Base-by-base conservation (phyloP, 2,888 invertebrate species). In the Oxytorus armatus region DNA sequence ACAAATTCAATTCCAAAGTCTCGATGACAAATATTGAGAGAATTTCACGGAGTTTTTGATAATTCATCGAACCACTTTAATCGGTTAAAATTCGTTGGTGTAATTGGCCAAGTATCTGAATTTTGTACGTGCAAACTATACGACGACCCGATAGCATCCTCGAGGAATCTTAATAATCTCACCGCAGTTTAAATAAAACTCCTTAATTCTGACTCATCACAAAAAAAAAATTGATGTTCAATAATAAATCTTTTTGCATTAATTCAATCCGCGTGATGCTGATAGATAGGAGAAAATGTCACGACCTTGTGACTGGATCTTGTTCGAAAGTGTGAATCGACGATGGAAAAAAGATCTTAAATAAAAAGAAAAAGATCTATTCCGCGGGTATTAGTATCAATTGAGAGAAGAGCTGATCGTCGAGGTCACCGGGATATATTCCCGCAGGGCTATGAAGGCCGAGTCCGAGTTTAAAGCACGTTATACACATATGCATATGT, bases 401-500 rank as follows among this genome's bases (percentile, higher is more conserved):
- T 79, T 57, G 75, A 66, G 75, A 73, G 66, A 77, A 59, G 66
- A 77, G 72, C 66, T 42, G 77, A 77, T 77, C 72, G 59, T 33
- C 72, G 77, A 72, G 77, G 72, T 66, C 72, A 72, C 49, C 66
- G 21, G 77, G 66, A 77, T 77, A n/a, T n/a, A 77, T 77, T 77
- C 53, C 72, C 72, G 77, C 72, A 73, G 77, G 77, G 77, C 77
- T 5, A 10, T 39, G 70, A 79, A 76, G 70, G 75, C 79, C 76
- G 76, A 59, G 23, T 36, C 18, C 59, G 21, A 51, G 59, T 69
- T 66, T 57, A 8, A n/a, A n/a, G n/a, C 44, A 55, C 49, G 39
- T 57, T 29, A 42, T 42, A 23, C 14, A 72, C 16, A 53, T 42
- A 29, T 44, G 18, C 44, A 39, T 53, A 11, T 55, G 29, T 42